Conservation (phyloP, 1,140 invertebrate species). For the Meloidogyne hapla region DNA sequence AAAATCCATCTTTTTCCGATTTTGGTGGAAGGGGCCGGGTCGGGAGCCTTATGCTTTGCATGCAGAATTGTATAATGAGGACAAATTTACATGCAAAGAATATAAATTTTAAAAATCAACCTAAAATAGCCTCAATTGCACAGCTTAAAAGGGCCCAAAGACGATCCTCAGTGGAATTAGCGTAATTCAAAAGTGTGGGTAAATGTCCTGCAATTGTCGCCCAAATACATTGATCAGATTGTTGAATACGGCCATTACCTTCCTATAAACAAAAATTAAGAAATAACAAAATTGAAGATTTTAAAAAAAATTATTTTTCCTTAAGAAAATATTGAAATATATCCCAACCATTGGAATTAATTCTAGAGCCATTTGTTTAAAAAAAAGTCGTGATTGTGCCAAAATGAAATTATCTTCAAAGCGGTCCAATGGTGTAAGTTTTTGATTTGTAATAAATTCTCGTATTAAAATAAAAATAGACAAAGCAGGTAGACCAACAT, state of each 20-base stretch:
- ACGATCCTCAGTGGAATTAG: constrained; percentile 35
- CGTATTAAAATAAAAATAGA: constrained; percentile 31
- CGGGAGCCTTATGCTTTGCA: too few species aligned
- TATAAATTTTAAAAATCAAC: neutral
- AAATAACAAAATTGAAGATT: too few species aligned
- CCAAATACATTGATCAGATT: constrained; percentile 43
- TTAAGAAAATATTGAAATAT: neutral
- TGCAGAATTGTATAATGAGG: too few species aligned
- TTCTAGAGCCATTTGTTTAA: constrained; percentile 32
- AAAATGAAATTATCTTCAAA: constrained; percentile 30
- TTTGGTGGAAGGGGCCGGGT: too few species aligned
- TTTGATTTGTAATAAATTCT: constrained; percentile 39
- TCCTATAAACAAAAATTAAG: too few species aligned
- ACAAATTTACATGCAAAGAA: too few species aligned
- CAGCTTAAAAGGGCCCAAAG: constrained; percentile 40
- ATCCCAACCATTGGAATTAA: constrained; percentile 36
- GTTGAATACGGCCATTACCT: constrained; percentile 24
- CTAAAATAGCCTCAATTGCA: constrained; percentile 39
- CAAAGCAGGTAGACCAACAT: constrained; percentile 23
- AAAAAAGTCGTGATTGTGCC: constrained; percentile 30
- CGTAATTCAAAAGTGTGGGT: constrained; percentile 31
- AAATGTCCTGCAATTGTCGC: constrained; percentile 39
- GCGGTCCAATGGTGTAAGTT: constrained; percentile 29
- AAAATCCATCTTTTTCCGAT: too few species aligned
- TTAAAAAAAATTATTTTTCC: neutral